Evolutionary conservation across 2,113 vertebrate species (phyloP), one percentile per base, ranked within the genome.

Genomic region (Columbina picui): DNA sequence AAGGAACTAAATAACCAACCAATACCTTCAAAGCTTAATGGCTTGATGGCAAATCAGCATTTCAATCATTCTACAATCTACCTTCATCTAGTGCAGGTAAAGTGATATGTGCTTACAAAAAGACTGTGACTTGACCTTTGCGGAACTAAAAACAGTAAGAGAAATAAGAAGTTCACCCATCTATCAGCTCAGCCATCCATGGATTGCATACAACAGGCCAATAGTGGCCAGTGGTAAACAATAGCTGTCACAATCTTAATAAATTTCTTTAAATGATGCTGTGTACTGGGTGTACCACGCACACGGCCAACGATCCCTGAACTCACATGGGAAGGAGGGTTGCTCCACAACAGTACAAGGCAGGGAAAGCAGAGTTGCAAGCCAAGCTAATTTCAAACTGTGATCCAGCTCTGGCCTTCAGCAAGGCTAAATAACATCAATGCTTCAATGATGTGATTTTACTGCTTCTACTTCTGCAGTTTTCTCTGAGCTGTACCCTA

Each of bases 361-460:
- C 20, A 67, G 6, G 15, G 30, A 84, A 6, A 14, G 13, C 18
- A 69, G 27, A 89, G 17, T 7, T 7, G 12, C 27, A 73, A 73
- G 3, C 5, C 34, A 21, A 41, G n/a, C 0, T 73, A 32, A 22
- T 3, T 1, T 14, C 0, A 0, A 84, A 25, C 29, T 56, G 7
- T 25, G 17, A 52, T 45, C 12, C 26, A 60, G 9, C 11, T 60
- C n/a, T 69, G 45, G 5, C n/a, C 11, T 21, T 80, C 29, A 36
- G 4, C 9, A 65, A 86, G 10, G 8, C 6, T 63, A 41, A 71
- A 45, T 12, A 52, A 32, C 39, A n/a, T 19, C 34, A 38, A 0
- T 29, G 8, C 2, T 60, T 19, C 9, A 39, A 5, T 23, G 20
- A 65, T 27, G 39, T n/a, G 0, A 5, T 61, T 86, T n/a, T 69